phyloP scores from a whole-genome alignment of 2,797 vertebrate species.

The Gallirallus australis region DNA sequence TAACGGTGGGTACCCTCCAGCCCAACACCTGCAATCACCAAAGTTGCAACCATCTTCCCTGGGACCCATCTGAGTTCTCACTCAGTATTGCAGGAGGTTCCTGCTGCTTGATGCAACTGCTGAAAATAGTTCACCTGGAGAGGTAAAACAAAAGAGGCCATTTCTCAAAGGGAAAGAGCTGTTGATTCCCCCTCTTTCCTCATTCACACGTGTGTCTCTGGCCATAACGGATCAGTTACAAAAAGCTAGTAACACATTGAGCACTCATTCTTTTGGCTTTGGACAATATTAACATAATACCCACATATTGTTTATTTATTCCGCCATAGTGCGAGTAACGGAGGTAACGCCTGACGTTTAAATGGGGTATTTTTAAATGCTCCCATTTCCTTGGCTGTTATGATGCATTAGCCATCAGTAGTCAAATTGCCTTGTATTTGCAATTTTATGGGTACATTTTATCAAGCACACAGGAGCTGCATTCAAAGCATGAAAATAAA shows the following conservation, averaged over 20 bases:
- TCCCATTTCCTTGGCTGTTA: constrained; percentile 3
- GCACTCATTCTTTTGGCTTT: neutral
- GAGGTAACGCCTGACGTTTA: neutral
- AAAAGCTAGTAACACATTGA: constrained; percentile 8
- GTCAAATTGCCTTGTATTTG: constrained; percentile 67
- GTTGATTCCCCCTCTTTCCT: neutral
- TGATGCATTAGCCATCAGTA: constrained; percentile 67
- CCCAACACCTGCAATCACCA: fast-evolving
- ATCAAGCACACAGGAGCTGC: constrained; percentile 53
- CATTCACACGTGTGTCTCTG: neutral
- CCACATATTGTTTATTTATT: constrained; percentile 66
- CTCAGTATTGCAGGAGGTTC: neutral
- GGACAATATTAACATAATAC: constrained; percentile 37
- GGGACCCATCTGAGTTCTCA: neutral
- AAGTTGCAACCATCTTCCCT: neutral
- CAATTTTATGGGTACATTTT: constrained; percentile 70
- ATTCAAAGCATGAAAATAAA: constrained; percentile 46
- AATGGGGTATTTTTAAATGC: constrained; percentile 45
- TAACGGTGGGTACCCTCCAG: fast-evolving
- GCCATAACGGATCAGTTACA: neutral
- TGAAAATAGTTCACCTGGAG: neutral
- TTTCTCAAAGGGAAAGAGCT: neutral
- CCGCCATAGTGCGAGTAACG: neutral
- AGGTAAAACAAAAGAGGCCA: neutral
- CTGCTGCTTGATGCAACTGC: neutral